These are phyloP conservation scores for Erythrolamprus reginae DNA, from an alignment of 2,113 vertebrate species.

Conservation along the genomic window DNA sequence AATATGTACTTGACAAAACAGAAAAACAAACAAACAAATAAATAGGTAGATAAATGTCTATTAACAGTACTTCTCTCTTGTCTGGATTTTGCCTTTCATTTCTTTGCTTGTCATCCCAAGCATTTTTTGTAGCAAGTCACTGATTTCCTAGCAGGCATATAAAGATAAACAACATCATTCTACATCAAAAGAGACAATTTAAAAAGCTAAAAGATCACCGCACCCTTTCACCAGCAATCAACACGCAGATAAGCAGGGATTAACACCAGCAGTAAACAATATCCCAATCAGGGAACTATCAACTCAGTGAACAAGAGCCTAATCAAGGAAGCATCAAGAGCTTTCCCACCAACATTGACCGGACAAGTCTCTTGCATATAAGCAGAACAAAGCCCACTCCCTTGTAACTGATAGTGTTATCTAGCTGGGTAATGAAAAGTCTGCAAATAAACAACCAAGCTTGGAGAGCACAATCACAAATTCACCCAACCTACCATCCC, in stretches of 20 bases:
- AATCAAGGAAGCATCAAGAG: not conserved
- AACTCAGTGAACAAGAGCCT: not conserved
- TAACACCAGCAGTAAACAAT: not conserved
- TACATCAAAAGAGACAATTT: not conserved
- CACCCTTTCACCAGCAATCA: not conserved
- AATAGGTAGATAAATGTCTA: too few species aligned
- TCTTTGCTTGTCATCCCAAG: not conserved
- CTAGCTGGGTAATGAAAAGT: not conserved
- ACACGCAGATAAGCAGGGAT: not conserved
- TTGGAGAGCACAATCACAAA: not conserved
- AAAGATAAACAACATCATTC: not conserved
- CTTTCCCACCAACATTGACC: not conserved
- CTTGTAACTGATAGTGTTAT: not conserved
- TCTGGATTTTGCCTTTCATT: not conserved
- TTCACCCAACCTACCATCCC: not conserved
- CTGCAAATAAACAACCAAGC: not conserved
- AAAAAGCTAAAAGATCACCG: not conserved
- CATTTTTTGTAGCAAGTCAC: not conserved
- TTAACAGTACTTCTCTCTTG: not conserved
- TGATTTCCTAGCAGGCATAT: not conserved
- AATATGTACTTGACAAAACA: too few species aligned
- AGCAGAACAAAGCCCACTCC: not conserved
- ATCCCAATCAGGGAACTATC: not conserved
- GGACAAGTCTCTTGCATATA: not conserved
- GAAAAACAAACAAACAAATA: too few species aligned